phyloP scores from a whole-genome alignment of 2,113 vertebrate genomes.

The Camelus bactrianus region DNA sequence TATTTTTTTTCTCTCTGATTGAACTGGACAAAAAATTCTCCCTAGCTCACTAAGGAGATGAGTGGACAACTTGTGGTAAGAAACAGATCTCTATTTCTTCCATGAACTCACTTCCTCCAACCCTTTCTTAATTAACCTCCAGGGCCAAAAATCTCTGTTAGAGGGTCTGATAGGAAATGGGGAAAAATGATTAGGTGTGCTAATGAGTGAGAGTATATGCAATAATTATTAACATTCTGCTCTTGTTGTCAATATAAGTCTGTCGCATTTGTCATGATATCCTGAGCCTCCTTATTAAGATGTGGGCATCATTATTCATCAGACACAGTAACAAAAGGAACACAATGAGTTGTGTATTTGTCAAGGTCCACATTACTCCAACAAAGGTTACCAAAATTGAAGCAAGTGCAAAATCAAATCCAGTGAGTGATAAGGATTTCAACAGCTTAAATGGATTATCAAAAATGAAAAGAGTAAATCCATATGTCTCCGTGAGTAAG shows the following conservation, averaged over 20 bases:
- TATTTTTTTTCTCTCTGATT: neutral
- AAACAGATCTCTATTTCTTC: neutral
- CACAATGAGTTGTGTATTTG: neutral
- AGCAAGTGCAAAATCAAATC: conserved; percentile 18
- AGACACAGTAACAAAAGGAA: neutral
- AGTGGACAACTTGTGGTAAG: neutral
- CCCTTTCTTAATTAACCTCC: neutral
- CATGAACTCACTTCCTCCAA: neutral
- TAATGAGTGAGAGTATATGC: neutral
- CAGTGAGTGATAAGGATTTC: conserved; percentile 53
- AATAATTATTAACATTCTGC: neutral
- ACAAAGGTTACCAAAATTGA: neutral
- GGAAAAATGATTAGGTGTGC: too few relatives aligned
- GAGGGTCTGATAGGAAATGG: neutral
- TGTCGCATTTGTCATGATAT: neutral
- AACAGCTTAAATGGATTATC: conserved; percentile 50
- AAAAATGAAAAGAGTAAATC: conserved; percentile 62
- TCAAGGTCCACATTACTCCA: neutral
- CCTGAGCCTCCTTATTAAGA: neutral
- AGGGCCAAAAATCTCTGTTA: neutral
- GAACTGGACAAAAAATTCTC: conserved; percentile 28
- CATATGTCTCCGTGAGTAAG: neutral
- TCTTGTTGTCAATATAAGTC: neutral
- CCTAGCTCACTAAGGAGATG: neutral
- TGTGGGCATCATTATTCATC: neutral